Percentiles rank a stretch among this genome's conserved stretches.
Conservation (phyloP, 2,797 vertebrate species). For the Coendou prehensilis region DNA sequence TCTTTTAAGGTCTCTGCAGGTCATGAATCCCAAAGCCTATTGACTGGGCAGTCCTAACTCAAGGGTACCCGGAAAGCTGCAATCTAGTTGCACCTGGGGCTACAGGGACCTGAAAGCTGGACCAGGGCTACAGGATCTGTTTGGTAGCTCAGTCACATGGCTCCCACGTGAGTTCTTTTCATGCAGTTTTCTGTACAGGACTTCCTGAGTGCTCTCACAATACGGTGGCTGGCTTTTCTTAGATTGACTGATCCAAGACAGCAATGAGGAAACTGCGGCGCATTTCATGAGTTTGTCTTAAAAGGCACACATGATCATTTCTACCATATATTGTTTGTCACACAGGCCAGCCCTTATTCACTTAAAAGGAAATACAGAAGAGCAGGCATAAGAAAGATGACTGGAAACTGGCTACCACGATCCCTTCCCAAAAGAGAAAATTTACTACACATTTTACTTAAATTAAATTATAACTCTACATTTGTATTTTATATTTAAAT, state of each 20-base stretch:
- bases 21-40: not conserved
- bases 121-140: not conserved
- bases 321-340: not conserved
- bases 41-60: not conserved
- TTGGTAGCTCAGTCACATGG: not conserved
- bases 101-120: not conserved
- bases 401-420: not conserved
- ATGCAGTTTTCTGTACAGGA: not conserved
- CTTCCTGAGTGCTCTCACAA: not conserved
- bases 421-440: constrained; percentile 34
- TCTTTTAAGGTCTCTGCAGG: not conserved
- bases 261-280: not conserved
- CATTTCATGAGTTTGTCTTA: not conserved
- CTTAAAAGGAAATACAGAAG: constrained; percentile 8
- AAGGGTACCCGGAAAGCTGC: not conserved
- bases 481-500: constrained; percentile 50
- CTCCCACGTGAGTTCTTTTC: not conserved
- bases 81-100: not conserved
- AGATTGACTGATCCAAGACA: not conserved
- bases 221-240: not conserved
- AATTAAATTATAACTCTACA: constrained; percentile 23
- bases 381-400: not conserved
- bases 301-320: not conserved
- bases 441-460: constrained; percentile 11
- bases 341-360: not conserved